Evolutionary conservation across 1,140 invertebrate species (phyloP).

Genomic region (Psilanteris sp.): DNA sequence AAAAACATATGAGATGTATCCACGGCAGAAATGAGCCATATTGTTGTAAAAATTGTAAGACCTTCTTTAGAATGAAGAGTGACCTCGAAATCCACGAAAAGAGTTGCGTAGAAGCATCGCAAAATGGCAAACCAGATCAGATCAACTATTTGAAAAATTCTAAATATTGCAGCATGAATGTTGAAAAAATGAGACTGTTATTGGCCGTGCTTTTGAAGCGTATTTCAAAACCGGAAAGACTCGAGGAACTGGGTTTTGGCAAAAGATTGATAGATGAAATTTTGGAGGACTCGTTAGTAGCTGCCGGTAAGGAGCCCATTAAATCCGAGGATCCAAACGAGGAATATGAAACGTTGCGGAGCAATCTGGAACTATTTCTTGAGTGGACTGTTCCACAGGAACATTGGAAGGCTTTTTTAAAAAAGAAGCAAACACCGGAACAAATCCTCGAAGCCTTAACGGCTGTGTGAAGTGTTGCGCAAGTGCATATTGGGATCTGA

Average conservation of each 20-base stretch:
- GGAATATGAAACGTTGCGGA: conserved; percentile 83
- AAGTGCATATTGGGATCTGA: conserved; percentile 14
- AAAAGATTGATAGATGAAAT: conserved; percentile 91
- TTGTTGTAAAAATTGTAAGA: conserved; percentile 84
- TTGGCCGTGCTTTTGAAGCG: conserved; percentile 89
- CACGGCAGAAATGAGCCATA: conserved; percentile 88
- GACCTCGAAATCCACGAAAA: conserved; percentile 84
- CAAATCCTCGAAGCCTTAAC: conserved; percentile 88
- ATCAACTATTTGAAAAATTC: conserved; percentile 74
- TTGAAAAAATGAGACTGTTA: conserved; percentile 88
- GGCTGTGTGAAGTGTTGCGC: conserved; percentile 62
- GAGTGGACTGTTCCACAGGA: conserved; percentile 89
- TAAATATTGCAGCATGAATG: conserved; percentile 81
- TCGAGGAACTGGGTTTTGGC: conserved; percentile 89
- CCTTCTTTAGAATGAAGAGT: conserved; percentile 88
- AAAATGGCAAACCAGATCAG: conserved; percentile 62
- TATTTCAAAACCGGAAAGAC: conserved; percentile 87
- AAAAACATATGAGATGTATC: conserved; percentile 90
- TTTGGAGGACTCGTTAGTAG: conserved; percentile 87
- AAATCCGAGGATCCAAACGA: conserved; percentile 78
- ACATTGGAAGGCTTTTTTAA: conserved; percentile 87
- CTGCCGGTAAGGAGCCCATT: conserved; percentile 85
- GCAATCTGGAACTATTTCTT: conserved; percentile 87
- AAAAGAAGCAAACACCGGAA: conserved; percentile 86
- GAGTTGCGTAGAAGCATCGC: conserved; percentile 77